Percentiles rank a stretch among this genome's conserved stretches.
phyloP scores from a whole-genome alignment of 2,113 vertebrate species.

The Vulpes ferrilata region DNA sequence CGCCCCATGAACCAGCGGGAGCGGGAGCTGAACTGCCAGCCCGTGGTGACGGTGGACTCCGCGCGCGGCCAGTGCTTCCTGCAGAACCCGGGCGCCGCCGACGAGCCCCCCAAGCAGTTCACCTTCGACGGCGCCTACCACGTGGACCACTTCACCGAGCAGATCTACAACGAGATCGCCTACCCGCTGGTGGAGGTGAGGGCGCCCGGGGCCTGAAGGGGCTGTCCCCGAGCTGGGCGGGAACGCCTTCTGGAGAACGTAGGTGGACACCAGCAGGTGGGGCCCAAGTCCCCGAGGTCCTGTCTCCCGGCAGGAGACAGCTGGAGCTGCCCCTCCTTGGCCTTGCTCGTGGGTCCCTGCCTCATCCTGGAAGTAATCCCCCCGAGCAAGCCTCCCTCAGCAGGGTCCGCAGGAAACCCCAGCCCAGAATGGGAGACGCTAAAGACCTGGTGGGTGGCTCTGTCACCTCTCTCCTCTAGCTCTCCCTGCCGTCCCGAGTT shows the following conservation, averaged over 20 bases:
- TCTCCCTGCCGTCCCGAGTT: neutral
- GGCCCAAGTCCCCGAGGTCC: neutral
- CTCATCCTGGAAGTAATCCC: neutral
- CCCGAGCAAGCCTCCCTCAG: neutral
- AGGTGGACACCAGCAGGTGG: neutral
- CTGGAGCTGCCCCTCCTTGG: neutral
- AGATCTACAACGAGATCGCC: constrained; percentile 94
- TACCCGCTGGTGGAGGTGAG: constrained; percentile 93
- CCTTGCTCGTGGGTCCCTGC: neutral
- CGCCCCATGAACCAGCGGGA: constrained; percentile 90
- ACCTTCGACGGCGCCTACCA: constrained; percentile 93
- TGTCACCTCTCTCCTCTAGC: neutral
- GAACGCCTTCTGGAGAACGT: neutral
- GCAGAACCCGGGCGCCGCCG: constrained; percentile 83
- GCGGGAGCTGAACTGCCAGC: constrained; percentile 86
- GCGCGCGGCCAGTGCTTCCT: constrained; percentile 91
- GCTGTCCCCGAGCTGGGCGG: neutral
- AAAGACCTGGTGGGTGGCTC: neutral
- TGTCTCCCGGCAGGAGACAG: neutral
- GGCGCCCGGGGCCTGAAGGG: neutral
- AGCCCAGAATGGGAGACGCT: neutral
- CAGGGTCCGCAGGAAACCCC: neutral
- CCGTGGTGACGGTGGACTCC: constrained; percentile 88
- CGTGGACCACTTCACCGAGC: constrained; percentile 90
- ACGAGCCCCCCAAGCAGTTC: constrained; percentile 93